Conservation (phyloP, 2,797 vertebrate genomes). For the Pteronotus mesoamericanus region DNA sequence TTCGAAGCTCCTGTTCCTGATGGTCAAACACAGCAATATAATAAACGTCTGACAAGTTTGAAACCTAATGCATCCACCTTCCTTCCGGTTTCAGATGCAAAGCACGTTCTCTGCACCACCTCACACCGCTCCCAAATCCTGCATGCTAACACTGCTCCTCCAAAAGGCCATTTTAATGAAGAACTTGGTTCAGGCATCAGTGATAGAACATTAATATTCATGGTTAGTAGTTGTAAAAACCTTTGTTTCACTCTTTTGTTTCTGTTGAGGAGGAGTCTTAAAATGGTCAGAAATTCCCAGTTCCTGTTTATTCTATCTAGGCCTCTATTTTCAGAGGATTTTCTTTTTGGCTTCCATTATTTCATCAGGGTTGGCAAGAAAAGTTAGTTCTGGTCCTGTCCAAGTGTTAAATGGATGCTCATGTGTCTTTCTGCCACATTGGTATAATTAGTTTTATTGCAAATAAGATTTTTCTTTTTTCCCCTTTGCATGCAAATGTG, state of each 20-base stretch:
- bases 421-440: slow-evolving; percentile 69
- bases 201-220: slow-evolving; percentile 71
- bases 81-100: slow-evolving; percentile 21
- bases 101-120: neutral
- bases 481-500: slow-evolving; percentile 69
- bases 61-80: neutral
- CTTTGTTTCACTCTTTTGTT: slow-evolving; percentile 69
- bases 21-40: neutral
- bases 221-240: slow-evolving; percentile 62
- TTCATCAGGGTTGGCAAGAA: slow-evolving; percentile 64
- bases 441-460: slow-evolving; percentile 74
- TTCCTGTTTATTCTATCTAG: slow-evolving; percentile 52
- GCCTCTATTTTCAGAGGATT: slow-evolving; percentile 60
- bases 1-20: neutral
- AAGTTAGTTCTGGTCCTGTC: slow-evolving; percentile 62
- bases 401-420: slow-evolving; percentile 74
- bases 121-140: neutral
- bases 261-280: slow-evolving; percentile 38
- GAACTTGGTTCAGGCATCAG: slow-evolving; percentile 46
- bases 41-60: neutral
- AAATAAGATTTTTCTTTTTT: slow-evolving; percentile 71
- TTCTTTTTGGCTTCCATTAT: slow-evolving; percentile 66
- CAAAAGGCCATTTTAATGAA: slow-evolving; percentile 56
- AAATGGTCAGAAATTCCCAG: slow-evolving; percentile 65
- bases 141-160: neutral